Conservation (phyloP, 2,888 invertebrate species). For the Drosophila falleni region DNA sequence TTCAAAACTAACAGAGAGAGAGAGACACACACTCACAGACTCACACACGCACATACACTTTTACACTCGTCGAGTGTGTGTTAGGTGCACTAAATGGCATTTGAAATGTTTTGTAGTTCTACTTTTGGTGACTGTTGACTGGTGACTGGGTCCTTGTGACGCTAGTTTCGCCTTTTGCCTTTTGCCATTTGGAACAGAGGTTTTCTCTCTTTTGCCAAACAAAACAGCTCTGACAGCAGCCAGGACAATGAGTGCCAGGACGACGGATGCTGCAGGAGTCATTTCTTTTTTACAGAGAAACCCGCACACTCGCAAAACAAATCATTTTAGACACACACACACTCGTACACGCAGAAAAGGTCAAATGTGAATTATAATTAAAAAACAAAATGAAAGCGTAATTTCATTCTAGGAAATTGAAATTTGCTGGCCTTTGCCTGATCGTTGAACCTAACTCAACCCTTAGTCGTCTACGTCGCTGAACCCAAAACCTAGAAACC, state of each 20-base stretch:
- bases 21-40: conserved; percentile 9
- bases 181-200: conserved; percentile 71
- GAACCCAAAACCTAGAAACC: no score
- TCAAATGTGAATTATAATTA: conserved; percentile 62
- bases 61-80: conserved; percentile 31
- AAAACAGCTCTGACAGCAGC: conserved; percentile 47
- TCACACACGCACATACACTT: conserved; percentile 5
- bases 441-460: conserved; percentile 18
- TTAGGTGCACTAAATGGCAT: conserved; percentile 77
- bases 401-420: conserved; percentile 72
- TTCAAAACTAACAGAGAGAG: conserved; percentile 32
- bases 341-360: conserved; percentile 42
- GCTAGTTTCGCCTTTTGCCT: conserved; percentile 62
- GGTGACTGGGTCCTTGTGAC: conserved; percentile 45
- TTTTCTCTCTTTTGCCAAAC: conserved; percentile 21
- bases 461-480: not conserved
- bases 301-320: conserved; percentile 21
- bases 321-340: conserved; percentile 29
- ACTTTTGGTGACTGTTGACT: conserved; percentile 61
- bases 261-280: conserved; percentile 25
- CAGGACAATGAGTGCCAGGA: conserved; percentile 9
- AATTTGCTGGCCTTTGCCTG: conserved; percentile 50
- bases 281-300: conserved; percentile 31
- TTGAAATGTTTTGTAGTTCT: conserved; percentile 79
- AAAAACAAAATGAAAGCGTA: conserved; percentile 62